Conservation (phyloP, 2,113 vertebrate species). For the Miniopterus natalensis region DNA sequence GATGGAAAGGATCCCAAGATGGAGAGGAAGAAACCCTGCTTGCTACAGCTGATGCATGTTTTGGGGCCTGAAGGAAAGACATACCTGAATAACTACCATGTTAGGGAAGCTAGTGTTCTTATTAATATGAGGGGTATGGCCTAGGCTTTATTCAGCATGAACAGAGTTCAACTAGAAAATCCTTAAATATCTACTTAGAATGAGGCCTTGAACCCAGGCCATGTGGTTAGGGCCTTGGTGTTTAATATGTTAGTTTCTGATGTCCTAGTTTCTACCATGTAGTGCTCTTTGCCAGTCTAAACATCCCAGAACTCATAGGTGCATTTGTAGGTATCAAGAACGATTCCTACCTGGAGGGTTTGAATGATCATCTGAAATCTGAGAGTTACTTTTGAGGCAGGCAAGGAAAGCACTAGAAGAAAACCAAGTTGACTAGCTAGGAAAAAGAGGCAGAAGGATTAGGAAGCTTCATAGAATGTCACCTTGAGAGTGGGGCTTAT, state of each 20-base stretch:
- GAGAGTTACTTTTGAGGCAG: slow-evolving; percentile 20
- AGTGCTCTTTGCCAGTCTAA: not conserved
- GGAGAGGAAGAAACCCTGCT: slow-evolving; percentile 56
- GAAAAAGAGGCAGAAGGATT: slow-evolving; percentile 61
- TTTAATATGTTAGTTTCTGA: slow-evolving; percentile 37
- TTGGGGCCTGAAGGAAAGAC: slow-evolving; percentile 57
- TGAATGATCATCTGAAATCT: slow-evolving; percentile 17
- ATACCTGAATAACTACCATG: slow-evolving; percentile 48
- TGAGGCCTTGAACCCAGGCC: not conserved
- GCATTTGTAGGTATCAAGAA: slow-evolving; percentile 20
- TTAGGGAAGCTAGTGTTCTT: slow-evolving; percentile 23
- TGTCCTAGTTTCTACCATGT: not conserved
- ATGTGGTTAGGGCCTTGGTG: not conserved
- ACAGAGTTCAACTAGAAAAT: slow-evolving; percentile 52
- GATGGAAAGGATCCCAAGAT: slow-evolving; percentile 62
- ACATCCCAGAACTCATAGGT: slow-evolving; percentile 1
- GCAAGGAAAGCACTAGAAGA: not conserved
- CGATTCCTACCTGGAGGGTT: not conserved
- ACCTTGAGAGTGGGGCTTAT: slow-evolving; percentile 42
- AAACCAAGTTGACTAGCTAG: not conserved
- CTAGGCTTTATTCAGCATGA: slow-evolving; percentile 26
- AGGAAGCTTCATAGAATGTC: slow-evolving; percentile 29
- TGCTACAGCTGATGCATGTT: not conserved
- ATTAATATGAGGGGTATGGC: slow-evolving; percentile 12
- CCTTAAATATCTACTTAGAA: slow-evolving; percentile 17